These are phyloP conservation scores for Rhabdophis nuchalis DNA, from an alignment of 2,797 vertebrate genomes.

Conservation along the genomic window DNA sequence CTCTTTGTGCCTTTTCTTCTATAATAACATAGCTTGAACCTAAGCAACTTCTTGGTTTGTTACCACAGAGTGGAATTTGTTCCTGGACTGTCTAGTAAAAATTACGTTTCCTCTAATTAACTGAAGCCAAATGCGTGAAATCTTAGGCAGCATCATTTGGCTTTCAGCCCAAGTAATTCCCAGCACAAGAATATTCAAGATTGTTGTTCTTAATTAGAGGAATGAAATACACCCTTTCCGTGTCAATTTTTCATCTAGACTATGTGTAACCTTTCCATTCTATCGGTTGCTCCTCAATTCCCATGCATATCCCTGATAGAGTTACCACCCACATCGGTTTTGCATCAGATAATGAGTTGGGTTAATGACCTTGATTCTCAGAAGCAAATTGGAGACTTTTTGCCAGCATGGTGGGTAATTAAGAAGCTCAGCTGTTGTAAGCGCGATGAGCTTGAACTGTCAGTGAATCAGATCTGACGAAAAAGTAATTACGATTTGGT, in stretches of 20 bases:
- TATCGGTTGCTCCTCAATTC: constrained; percentile 6
- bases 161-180: neutral
- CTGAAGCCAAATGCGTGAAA: neutral
- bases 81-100: neutral
- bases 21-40: neutral
- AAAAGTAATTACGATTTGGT: constrained; percentile 56
- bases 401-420: constrained; percentile 58
- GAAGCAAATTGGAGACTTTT: constrained; percentile 58
- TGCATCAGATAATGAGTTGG: constrained; percentile 51
- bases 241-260: constrained; percentile 21
- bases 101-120: neutral
- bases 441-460: constrained; percentile 42
- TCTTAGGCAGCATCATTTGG: neutral
- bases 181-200: neutral
- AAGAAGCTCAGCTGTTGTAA: constrained; percentile 61
- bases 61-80: neutral
- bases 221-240: neutral
- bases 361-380: constrained; percentile 57
- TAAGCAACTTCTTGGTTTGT: neutral
- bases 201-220: neutral
- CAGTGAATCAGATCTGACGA: constrained; percentile 49
- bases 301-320: constrained; percentile 30
- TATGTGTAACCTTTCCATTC: neutral
- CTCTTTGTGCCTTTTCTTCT: neutral
- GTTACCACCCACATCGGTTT: constrained; percentile 46